These are phyloP conservation scores for Plectrocnemia conspersa DNA, from an alignment of 1,140 invertebrate species.

Conservation along the genomic window DNA sequence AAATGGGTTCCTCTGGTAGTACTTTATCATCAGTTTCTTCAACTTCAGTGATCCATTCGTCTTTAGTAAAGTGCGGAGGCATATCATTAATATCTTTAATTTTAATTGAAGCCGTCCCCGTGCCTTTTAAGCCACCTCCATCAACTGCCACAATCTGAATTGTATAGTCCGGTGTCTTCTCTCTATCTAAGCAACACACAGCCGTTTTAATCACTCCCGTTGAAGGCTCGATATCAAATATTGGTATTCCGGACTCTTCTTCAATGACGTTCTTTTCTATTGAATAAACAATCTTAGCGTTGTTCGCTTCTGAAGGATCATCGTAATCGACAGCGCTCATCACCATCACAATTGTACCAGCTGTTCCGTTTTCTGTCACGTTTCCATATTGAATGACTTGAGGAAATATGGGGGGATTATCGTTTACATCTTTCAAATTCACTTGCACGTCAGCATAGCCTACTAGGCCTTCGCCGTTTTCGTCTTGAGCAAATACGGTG, in stretches of 20 bases:
- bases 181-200: slow-evolving; percentile 60
- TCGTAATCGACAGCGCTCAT: slow-evolving; percentile 67
- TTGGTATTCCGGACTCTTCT: slow-evolving; percentile 59
- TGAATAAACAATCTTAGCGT: slow-evolving; percentile 60
- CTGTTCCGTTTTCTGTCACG: slow-evolving; percentile 62
- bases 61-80: slow-evolving; percentile 61
- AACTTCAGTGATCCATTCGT: slow-evolving; percentile 62
- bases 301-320: slow-evolving; percentile 61
- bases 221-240: slow-evolving; percentile 62
- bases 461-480: slow-evolving; percentile 63
- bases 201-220: slow-evolving; percentile 62
- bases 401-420: slow-evolving; percentile 71
- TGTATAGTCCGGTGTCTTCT: slow-evolving; percentile 63
- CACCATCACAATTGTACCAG: slow-evolving; percentile 63
- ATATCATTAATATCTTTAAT: slow-evolving; percentile 61
- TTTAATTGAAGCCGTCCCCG: slow-evolving; percentile 55
- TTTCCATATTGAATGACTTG: slow-evolving; percentile 59
- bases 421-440: slow-evolving; percentile 69
- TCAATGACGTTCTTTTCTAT: slow-evolving; percentile 69
- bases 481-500: slow-evolving; percentile 69
- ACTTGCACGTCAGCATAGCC: slow-evolving; percentile 72
- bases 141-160: slow-evolving; percentile 63
- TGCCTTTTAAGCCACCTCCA: slow-evolving; percentile 56
- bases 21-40: slow-evolving; percentile 60
- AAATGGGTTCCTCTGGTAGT: slow-evolving; percentile 58